A percentile compares a stretch with the other conserved stretches of the same genome.
Evolutionary conservation across 2,113 vertebrate genomes (phyloP).

Genomic region (Heloderma charlesbogerti): DNA sequence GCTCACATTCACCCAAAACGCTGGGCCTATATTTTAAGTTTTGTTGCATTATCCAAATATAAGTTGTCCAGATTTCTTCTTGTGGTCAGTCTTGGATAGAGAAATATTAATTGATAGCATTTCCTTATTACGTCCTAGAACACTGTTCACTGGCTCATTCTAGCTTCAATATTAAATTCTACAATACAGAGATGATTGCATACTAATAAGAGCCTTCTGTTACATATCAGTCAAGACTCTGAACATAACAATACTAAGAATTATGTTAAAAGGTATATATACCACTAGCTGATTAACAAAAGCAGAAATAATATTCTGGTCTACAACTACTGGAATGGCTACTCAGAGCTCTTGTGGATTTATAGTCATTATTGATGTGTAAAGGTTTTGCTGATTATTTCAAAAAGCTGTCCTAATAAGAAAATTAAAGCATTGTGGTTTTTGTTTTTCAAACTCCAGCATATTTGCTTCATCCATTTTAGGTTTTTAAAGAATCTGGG

Average conservation of each 20-base stretch:
- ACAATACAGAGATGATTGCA: background rate
- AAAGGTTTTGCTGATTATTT: constrained; percentile 64
- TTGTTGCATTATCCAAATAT: background rate
- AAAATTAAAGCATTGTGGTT: constrained; percentile 48
- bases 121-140: background rate
- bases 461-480: constrained; percentile 62
- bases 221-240: background rate
- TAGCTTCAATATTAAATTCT: background rate
- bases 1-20: background rate
- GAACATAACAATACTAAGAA: constrained; percentile 19
- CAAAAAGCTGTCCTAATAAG: constrained; percentile 47
- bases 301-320: constrained; percentile 10
- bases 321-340: constrained; percentile 33
- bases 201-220: background rate
- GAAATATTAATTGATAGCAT: constrained; percentile 32
- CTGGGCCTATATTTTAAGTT: background rate
- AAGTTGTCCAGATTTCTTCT: constrained; percentile 15
- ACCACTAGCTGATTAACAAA: constrained; percentile 13
- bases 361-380: constrained; percentile 49
- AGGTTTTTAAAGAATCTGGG: constrained; percentile 56
- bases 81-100: background rate
- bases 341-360: constrained; percentile 19
- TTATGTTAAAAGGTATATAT: constrained; percentile 9
- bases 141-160: background rate
- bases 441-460: constrained; percentile 44